Evolutionary conservation across 2,113 vertebrate genomes (phyloP).

Genomic region (Chlamydotis undulata): DNA sequence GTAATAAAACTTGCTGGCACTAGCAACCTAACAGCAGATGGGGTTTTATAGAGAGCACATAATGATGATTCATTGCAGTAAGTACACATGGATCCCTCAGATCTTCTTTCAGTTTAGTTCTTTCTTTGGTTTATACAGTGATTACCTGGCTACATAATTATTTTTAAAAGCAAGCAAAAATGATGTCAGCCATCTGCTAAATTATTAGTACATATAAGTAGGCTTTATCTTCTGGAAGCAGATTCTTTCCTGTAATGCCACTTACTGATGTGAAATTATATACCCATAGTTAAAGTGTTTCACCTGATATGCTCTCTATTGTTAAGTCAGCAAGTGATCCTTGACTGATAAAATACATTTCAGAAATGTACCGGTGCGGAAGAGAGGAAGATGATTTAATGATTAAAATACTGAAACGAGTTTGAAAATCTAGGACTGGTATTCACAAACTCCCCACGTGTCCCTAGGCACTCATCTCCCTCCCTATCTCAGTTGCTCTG

Average conservation of each 20-base stretch:
- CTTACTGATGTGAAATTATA: conserved; percentile 43
- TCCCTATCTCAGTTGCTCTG: not conserved
- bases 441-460: not conserved
- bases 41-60: not conserved
- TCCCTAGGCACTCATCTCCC: not conserved
- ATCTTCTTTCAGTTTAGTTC: not conserved
- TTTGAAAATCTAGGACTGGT: not conserved
- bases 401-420: not conserved
- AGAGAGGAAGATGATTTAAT: not conserved
- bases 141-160: conserved; percentile 30
- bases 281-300: not conserved
- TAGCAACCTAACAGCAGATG: conserved; percentile 34
- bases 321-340: not conserved
- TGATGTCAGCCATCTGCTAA: conserved; percentile 18
- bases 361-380: not conserved
- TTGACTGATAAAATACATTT: not conserved
- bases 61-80: conserved; percentile 17
- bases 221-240: conserved; percentile 13
- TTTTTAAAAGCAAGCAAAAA: conserved; percentile 2
- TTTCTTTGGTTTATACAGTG: conserved; percentile 14
- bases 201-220: conserved; percentile 32
- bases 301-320: not conserved
- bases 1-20: conserved; percentile 43
- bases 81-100: not conserved
- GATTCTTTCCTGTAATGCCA: not conserved